Evolutionary conservation across 2,888 invertebrate genomes (phyloP), one percentile per base, ranked within the genome.

Genomic region (Drosophila meridionalis): DNA sequence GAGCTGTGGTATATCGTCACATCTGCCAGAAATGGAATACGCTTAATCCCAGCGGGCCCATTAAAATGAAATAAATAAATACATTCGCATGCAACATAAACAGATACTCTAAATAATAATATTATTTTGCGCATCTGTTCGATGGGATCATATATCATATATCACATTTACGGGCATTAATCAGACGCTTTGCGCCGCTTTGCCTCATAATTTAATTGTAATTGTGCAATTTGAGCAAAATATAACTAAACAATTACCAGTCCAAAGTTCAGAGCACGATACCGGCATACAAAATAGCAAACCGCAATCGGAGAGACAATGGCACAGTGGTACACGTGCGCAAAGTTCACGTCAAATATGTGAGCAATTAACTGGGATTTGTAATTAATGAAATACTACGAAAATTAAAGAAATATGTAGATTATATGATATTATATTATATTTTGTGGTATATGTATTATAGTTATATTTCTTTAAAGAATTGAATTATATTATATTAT

Each of bases 201-300:
- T 74, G 73, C 57, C 79, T 72, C 75, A 80, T 80, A 77, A 76
- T 79, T 85, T 70, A 73, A 78, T 83, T 83, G 76, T 78, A 85
- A 88, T 85, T 84, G 82, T 87, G 80, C 79, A 82, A 84, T 84
- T 82, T 82, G 64, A 74, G 74, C 56, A 56, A 68, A 72, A 77
- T 76, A 73, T 72, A 76, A 69, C 69, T 42, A 59, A 78, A 63
- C 63, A 78, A 69, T 69, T 65, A 73, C 32, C 74, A 65, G 78
- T 78, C 76, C 78, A 78, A 78, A 76, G 76, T 78, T 68, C 80
- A 63, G 40, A 50, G 55, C 73, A 62, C 61, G 45, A 55, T 53
- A 58, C 56, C 79, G 75, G 67, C 77, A 64, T 70, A 61, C 63
- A 55, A 66, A 77, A 69, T 57, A 53, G 40, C 34, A 36, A 61